Evolutionary conservation across 2,888 invertebrate genomes (phyloP), one percentile per base, ranked within the genome.

Genomic region (Cataglyphis albicans): DNA sequence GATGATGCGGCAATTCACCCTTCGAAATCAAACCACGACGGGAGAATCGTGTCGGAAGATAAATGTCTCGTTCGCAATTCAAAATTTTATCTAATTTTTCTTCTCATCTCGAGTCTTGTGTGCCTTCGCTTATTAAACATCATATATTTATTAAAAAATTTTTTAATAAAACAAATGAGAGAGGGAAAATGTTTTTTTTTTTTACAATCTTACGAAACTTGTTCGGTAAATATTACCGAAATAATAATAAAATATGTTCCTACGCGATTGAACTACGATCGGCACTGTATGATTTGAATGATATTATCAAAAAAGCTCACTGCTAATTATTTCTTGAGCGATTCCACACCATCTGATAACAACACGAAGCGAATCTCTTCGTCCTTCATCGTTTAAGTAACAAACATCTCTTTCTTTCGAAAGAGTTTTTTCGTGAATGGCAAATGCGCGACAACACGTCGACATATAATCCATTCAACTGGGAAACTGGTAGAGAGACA

Each of bases 1-100:
- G 88, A 92, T 91, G 92, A 90, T 91, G 93, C 78, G 84, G 85
- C 88, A 89, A 90, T 90, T 90, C 87, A 91, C 90, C 91, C 91
- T 89, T 86, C 87, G 87, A 65, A 73, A 81, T 87, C 85, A 85
- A 32, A 80, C 70, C 12, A 35, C 52, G 57, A 25, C 38, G 72
- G 38, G 41, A 73, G 41, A 59, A 55, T 75, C 81, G 38, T 61
- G 35, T 52, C 63, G 63, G 48, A 61, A 38, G 73, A 59, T n/a
- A 74, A 67, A 44, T 81, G 52, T 7, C 52, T 12, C 32, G 57
- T 64, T n/a, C 15, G 21, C 59, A 21, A 48, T 44, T 80, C 12
- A 21, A 59, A 44, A 70, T 44, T 57, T 55, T 78, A 15, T 21
- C 64, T 52, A 52, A 10, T 15, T 70, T 18, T 57, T 18, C 12